A percentile compares a stretch with the other conserved stretches of the same genome.
Conservation (phyloP, 2,113 vertebrate species). For the Alaudala cheleensis region DNA sequence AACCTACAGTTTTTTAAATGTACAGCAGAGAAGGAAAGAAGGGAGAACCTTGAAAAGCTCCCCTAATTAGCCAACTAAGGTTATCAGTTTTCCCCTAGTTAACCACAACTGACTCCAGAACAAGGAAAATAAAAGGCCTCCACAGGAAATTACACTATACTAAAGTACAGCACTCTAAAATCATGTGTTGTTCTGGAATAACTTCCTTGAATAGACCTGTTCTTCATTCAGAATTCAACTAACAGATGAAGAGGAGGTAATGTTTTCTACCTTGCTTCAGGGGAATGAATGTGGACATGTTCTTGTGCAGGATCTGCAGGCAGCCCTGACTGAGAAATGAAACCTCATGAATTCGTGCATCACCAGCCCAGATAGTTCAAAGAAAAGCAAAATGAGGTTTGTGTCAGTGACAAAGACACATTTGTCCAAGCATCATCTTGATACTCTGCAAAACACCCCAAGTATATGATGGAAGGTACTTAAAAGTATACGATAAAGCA, state of each 20-base stretch:
- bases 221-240: not conserved
- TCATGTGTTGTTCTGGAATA: not conserved
- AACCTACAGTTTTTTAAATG: not conserved
- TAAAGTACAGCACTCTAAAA: not conserved
- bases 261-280: not conserved
- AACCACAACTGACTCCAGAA: not conserved
- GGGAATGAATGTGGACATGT: not conserved
- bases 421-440: not conserved
- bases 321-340: not conserved
- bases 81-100: not conserved
- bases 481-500: not conserved
- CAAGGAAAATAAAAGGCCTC: not conserved
- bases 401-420: not conserved
- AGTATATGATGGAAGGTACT: not conserved
- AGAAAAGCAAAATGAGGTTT: not conserved
- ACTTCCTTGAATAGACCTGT: not conserved
- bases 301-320: not conserved
- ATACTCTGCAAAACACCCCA: not conserved
- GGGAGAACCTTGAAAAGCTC: not conserved
- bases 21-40: not conserved
- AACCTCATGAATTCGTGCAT: not conserved
- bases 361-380: not conserved
- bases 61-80: not conserved
- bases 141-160: not conserved
- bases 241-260: not conserved